Base-by-base conservation (phyloP, 2,888 invertebrate species). In the Ormyrus nitidulus region DNA sequence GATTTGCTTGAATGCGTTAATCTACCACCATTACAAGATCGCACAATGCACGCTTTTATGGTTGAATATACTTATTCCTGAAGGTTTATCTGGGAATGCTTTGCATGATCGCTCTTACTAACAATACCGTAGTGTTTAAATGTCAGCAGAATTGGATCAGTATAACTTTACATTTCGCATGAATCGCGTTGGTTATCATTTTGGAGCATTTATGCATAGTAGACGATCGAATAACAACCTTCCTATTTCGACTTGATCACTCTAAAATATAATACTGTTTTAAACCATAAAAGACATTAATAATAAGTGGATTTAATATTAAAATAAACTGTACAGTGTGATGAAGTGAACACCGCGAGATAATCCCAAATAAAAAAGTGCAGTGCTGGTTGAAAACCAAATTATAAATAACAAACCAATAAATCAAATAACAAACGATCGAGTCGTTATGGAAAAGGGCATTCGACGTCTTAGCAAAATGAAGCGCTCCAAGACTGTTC, bases 401-500 rank as follows among this genome's bases (percentile, higher is more conserved):
- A 54, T 46, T 10, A 44, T 44, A 62, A 62, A 65, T 19, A 65
- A 65, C 51, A 49, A 49, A 13, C 11, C 13, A 54, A 44, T 53
- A 44, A 64, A 64, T 44, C n/a, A 53, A 72, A 10, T 46, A 49
- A 72, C 53, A 49, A 34, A 69, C 58, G 65, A 77, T 51, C 65
- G 56, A 77, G 62, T 44, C n/a, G 61, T 34, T 58, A 72, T 34
- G 10, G 13, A 59, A 19, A n/a, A 48, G 4, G 34, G 34, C 9
- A 59, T 11, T 49, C 34, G 6, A 49, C 10, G 19, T 49, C 13
- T 56, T 46, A 5, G 6, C 10, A 13, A 3, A 69, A 46, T 34
- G 58, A 9, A 51, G n/a, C 34, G 51, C 44, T 19, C n/a, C 62
- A 66, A 81, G 83, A 83, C 83, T 84, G 84, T 83, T 84, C 84